A percentile compares a stretch with the other conserved stretches of the same genome.
phyloP scores from a whole-genome alignment of 2,113 vertebrate species.

The Haplotaxodon microlepis region DNA sequence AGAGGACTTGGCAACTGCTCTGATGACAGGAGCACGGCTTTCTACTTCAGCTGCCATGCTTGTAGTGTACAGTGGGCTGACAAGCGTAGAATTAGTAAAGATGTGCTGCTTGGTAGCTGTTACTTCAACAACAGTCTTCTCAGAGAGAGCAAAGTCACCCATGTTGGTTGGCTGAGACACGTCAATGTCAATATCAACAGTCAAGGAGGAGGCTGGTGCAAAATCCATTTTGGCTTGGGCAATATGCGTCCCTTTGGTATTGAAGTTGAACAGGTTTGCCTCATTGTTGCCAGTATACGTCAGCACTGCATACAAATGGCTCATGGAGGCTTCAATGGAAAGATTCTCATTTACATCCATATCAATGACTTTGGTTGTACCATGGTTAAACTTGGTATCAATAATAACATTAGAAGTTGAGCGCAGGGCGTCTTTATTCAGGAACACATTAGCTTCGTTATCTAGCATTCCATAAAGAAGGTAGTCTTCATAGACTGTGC shows the following conservation, averaged over 20 bases:
- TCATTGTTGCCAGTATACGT: slow-evolving; percentile 74
- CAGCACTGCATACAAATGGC: slow-evolving; percentile 72
- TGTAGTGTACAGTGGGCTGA: slow-evolving; percentile 79
- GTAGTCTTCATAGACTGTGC: slow-evolving; percentile 59
- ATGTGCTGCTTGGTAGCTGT: slow-evolving; percentile 73
- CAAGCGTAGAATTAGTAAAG: slow-evolving; percentile 63
- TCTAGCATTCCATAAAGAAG: slow-evolving; percentile 72
- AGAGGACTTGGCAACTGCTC: slow-evolving; percentile 74
- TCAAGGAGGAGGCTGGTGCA: slow-evolving; percentile 56
- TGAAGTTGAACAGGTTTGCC: slow-evolving; percentile 32
- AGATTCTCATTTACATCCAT: slow-evolving; percentile 76
- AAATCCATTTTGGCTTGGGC: slow-evolving; percentile 76
- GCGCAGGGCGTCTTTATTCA: slow-evolving; percentile 76
- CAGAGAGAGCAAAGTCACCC: slow-evolving; percentile 65
- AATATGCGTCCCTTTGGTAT: slow-evolving; percentile 71
- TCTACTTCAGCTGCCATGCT: slow-evolving; percentile 67
- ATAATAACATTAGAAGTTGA: slow-evolving; percentile 72
- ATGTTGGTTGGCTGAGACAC: slow-evolving; percentile 72
- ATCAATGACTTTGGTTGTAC: slow-evolving; percentile 62
- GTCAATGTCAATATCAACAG: slow-evolving; percentile 70
- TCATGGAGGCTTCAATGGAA: slow-evolving; percentile 75
- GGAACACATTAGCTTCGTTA: slow-evolving; percentile 73
- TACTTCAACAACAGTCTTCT: slow-evolving; percentile 65
- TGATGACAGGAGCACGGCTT: slow-evolving; percentile 65
- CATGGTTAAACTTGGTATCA: slow-evolving; percentile 60